Evolutionary conservation across 2,797 vertebrate genomes (phyloP).

Genomic region (Heteromormyrus szaboi): DNA sequence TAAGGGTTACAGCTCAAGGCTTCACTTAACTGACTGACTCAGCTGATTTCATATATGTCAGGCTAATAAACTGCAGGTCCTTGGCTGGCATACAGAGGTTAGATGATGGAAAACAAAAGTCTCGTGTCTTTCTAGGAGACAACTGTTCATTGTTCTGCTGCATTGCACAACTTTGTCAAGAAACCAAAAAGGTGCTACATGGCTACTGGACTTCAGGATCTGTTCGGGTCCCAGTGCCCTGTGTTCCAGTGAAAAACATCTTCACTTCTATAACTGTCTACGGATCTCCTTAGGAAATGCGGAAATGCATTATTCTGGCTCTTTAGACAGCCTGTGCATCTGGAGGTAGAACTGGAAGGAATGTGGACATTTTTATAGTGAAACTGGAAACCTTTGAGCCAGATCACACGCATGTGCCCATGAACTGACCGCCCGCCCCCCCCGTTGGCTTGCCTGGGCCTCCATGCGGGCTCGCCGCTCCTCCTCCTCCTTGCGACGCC

Average conservation of each 20-base stretch:
- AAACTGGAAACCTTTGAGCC: not conserved
- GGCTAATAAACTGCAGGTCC: not conserved
- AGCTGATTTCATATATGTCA: not conserved
- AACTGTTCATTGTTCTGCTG: not conserved
- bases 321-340: not conserved
- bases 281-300: not conserved
- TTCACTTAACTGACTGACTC: not conserved
- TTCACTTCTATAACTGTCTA: not conserved
- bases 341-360: not conserved
- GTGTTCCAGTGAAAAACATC: not conserved
- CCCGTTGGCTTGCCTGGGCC: slow-evolving; percentile 71
- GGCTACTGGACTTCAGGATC: not conserved
- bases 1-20: not conserved
- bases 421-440: not conserved
- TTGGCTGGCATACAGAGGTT: not conserved
- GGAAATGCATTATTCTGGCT: not conserved
- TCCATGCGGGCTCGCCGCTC: slow-evolving; percentile 90
- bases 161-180: not conserved
- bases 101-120: not conserved
- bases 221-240: not conserved
- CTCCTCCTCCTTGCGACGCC: slow-evolving; percentile 91
- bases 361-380: not conserved
- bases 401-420: not conserved
- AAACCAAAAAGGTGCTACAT: not conserved
- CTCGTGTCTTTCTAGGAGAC: not conserved